Conservation (phyloP, 2,888 invertebrate species). For the Prosopocoilus inquinatus region DNA sequence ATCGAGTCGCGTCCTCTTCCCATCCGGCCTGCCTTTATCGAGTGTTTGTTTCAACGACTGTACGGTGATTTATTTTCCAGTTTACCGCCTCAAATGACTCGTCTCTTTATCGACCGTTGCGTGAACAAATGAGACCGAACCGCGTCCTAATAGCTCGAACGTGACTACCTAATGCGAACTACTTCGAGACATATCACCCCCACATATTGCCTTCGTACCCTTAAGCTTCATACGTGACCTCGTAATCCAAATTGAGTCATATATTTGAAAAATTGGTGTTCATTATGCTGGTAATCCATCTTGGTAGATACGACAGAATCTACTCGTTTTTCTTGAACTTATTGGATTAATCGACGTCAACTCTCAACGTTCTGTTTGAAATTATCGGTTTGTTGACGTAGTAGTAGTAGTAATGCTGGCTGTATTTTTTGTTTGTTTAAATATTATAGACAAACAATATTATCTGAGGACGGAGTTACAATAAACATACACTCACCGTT, state of each 20-base stretch:
- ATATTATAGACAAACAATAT: too few relatives aligned
- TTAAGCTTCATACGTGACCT: constrained; percentile 26
- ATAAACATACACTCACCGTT: too few relatives aligned
- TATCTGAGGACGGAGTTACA: too few relatives aligned
- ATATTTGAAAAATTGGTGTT: background rate
- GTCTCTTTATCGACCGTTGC: constrained; percentile 37
- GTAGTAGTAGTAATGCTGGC: too few relatives aligned
- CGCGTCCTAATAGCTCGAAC: constrained; percentile 39
- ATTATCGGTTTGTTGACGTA: too few relatives aligned
- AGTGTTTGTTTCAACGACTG: constrained; percentile 29
- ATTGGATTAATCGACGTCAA: too few relatives aligned
- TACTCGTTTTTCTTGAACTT: too few relatives aligned
- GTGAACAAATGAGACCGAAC: constrained; percentile 40
- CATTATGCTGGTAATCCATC: background rate
- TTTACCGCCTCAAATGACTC: constrained; percentile 34
- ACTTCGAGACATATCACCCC: constrained; percentile 17
- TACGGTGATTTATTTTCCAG: constrained; percentile 38
- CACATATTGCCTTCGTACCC: constrained; percentile 23
- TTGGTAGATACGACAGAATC: too few relatives aligned
- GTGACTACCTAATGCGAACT: constrained; percentile 38
- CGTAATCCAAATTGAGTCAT: constrained; percentile 24
- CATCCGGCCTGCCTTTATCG: constrained; percentile 11
- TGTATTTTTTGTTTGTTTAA: too few relatives aligned
- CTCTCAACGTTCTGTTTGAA: too few relatives aligned
- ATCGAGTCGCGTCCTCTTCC: constrained; percentile 1